Evolutionary conservation across 2,797 vertebrate species (phyloP), one percentile per base, ranked within the genome.

Genomic region (Harpagifer antarcticus): DNA sequence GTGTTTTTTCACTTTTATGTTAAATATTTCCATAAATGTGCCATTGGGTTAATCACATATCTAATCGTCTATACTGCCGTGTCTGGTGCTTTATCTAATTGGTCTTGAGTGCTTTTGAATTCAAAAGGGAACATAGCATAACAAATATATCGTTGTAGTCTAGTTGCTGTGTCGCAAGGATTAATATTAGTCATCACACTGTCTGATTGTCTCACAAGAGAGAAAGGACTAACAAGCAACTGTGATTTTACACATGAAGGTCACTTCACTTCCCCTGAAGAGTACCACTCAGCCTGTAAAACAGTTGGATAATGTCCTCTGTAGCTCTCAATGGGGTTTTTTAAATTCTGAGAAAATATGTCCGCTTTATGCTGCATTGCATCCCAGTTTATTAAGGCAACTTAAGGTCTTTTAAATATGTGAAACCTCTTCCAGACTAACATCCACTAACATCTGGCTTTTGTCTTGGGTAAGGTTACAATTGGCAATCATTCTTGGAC

Each of bases 201-300:
- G 17, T 76, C 72, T 72, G 68, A 84, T 68, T 54, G 62, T 79
- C 59, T 61, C 56, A 76, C 65, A 50, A 75, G 69, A 74, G 70
- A 83, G 59, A 76, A 81, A 55, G 50, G 58, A 77, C 79, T 88
- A 84, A 85, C 54, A 80, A 83, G 74, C 68, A 88, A 84, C 23
- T 23, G 23, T 8, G 12, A 47, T 62, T 13, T 50, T 8, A 42
- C 7, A 17, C 17, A 12, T 45, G 13, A 9, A 23, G n/a, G 11
- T 66, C n/a, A 42, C 12, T 66, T 72, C 14, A 33, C n/a, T 10
- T n/a, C 20, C 55, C 6, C 4, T 42, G 33, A 71, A 40, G n/a
- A n/a, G 13, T 5, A 33, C 19, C 12, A 31, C 23, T 17, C 3
- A 2, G 9, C 16, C 43, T 56, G 12, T 55, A 1, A 27, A 60